These are phyloP conservation scores for Sturnira hondurensis DNA, from an alignment of 2,113 vertebrate genomes.

Conservation along the genomic window DNA sequence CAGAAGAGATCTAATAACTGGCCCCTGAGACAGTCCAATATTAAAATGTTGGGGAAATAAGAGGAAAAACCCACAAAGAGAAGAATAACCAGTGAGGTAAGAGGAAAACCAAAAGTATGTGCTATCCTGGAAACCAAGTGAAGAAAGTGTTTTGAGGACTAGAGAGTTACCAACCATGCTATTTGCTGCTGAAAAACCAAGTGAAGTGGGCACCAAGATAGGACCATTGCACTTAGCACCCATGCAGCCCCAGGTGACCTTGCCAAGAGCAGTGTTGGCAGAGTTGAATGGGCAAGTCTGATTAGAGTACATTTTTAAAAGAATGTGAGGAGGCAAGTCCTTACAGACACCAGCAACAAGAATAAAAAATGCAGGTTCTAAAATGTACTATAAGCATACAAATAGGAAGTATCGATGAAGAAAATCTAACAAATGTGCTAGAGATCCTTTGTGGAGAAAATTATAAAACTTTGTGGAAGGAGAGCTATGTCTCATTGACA, in stretches of 20 bases:
- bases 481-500: constrained; percentile 4
- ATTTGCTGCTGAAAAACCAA: constrained; percentile 22
- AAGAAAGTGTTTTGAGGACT: background rate
- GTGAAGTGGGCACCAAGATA: constrained; percentile 2
- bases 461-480: constrained; percentile 47
- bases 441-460: constrained; percentile 43
- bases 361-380: constrained; percentile 20
- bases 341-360: constrained; percentile 3
- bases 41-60: background rate
- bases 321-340: background rate
- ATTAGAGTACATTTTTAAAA: constrained; percentile 1
- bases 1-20: background rate
- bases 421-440: constrained; percentile 34
- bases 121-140: background rate
- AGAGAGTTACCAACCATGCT: background rate
- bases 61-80: background rate
- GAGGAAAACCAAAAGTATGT: background rate
- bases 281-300: background rate
- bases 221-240: background rate
- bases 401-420: constrained; percentile 29
- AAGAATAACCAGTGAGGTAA: background rate
- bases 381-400: constrained; percentile 9
- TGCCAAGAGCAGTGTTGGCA: constrained; percentile 20
- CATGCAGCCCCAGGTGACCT: background rate
- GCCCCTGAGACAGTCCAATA: background rate